Percentiles rank a stretch among this genome's conserved stretches.
phyloP scores from a whole-genome alignment of 1,140 invertebrate species.

The Adelges cooleyi region DNA sequence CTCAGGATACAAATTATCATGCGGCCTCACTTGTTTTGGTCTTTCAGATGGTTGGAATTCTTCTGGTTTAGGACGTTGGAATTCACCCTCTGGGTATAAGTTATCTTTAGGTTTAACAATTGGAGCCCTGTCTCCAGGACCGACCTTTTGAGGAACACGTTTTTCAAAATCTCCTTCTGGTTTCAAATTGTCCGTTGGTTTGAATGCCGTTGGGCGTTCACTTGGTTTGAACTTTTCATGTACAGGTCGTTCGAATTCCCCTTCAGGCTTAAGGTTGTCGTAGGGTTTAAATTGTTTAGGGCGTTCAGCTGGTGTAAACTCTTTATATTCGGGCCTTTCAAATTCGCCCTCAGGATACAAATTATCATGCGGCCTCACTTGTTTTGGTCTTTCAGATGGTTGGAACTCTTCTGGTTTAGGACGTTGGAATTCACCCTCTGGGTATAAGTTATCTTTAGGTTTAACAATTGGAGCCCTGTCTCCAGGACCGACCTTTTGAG shows the following conservation, averaged over 20 bases:
- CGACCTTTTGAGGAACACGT: no score
- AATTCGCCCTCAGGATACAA: slow-evolving; percentile 49
- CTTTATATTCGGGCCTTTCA: slow-evolving; percentile 39
- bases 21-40: slow-evolving; percentile 43
- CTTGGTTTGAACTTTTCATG: slow-evolving; percentile 33
- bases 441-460: slow-evolving; percentile 47
- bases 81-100: slow-evolving; percentile 43
- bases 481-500: no score
- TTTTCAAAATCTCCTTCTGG: slow-evolving; percentile 49
- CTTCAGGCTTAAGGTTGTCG: slow-evolving; percentile 47
- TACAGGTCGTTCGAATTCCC: slow-evolving; percentile 42
- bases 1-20: slow-evolving; percentile 44
- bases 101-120: slow-evolving; percentile 42
- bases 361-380: slow-evolving; percentile 38
- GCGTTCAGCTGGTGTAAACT: slow-evolving; percentile 34
- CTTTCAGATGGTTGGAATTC: slow-evolving; percentile 43
- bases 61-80: slow-evolving; percentile 35
- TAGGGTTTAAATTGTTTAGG: slow-evolving; percentile 35
- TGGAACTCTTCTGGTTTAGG: slow-evolving; percentile 42
- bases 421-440: slow-evolving; percentile 42
- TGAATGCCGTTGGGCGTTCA: slow-evolving; percentile 47
- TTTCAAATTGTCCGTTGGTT: slow-evolving; percentile 49
- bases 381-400: slow-evolving; percentile 41
- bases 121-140: slow-evolving; percentile 36
- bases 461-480: no score